Percentiles rank a stretch among this genome's conserved stretches.
Evolutionary conservation across 2,888 invertebrate species (phyloP).

Genomic region (Petrolisthes cinctipes): DNA sequence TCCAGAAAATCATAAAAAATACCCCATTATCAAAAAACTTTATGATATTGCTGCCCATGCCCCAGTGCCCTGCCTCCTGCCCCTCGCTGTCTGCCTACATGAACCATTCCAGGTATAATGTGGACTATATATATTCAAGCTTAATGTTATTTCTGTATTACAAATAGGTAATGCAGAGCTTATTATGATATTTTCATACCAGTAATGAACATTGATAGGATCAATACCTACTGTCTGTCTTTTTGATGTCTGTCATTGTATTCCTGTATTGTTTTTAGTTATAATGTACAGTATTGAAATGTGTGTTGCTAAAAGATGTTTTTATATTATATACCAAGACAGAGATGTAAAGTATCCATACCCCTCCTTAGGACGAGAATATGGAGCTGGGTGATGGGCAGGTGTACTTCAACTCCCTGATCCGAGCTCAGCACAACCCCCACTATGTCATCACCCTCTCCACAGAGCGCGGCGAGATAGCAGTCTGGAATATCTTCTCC

Average conservation of each 20-base stretch:
- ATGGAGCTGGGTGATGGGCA: conserved; percentile 59
- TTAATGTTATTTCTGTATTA: too few species aligned
- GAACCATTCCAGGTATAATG: conserved; percentile 50
- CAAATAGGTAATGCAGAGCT: too few species aligned
- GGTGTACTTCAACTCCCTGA: conserved; percentile 75
- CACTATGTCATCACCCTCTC: conserved; percentile 83
- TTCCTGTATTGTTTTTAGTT: too few species aligned
- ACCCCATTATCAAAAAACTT: conserved; percentile 59
- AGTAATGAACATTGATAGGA: too few species aligned
- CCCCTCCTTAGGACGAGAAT: conserved; percentile 32
- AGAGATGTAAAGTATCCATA: neutral
- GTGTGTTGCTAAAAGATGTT: neutral
- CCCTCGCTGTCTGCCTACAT: conserved; percentile 71
- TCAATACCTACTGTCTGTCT: too few species aligned
- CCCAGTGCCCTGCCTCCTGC: conserved; percentile 76
- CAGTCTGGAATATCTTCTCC: conserved; percentile 83
- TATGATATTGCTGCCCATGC: conserved; percentile 56
- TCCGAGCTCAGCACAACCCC: conserved; percentile 77
- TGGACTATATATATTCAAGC: too few species aligned
- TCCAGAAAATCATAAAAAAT: conserved; percentile 42
- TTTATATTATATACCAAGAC: neutral
- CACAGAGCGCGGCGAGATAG: conserved; percentile 81
- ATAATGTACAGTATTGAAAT: too few species aligned
- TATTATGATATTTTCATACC: too few species aligned
- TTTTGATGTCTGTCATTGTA: too few species aligned